phyloP scores from a whole-genome alignment of 1,140 invertebrate genomes.

The Bombus pascuorum region DNA sequence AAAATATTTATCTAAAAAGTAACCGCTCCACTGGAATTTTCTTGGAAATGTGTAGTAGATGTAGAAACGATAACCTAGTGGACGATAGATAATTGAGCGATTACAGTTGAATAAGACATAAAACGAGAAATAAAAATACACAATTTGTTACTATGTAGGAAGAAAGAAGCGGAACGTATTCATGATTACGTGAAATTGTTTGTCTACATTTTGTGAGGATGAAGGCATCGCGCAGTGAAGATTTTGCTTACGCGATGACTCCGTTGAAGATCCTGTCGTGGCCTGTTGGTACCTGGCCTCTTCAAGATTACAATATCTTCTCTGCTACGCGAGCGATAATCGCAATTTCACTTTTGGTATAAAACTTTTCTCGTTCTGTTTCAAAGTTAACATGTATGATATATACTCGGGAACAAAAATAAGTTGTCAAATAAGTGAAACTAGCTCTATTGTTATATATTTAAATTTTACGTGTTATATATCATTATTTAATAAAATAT shows the following conservation, averaged over 20 bases:
- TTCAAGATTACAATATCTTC: conserved; percentile 27
- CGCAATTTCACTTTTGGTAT: not conserved
- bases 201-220: not conserved
- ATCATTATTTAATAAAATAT: too few relatives aligned
- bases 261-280: conserved; percentile 37
- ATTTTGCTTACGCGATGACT: conserved; percentile 43
- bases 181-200: not conserved
- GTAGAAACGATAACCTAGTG: not conserved
- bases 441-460: too few relatives aligned
- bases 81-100: not conserved
- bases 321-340: conserved; percentile 16
- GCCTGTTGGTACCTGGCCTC: conserved; percentile 55
- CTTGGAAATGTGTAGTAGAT: not conserved
- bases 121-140: not conserved
- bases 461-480: too few relatives aligned
- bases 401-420: not conserved
- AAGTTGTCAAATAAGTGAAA: too few relatives aligned
- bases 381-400: not conserved
- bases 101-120: conserved; percentile 24
- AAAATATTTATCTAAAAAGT: not conserved
- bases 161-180: not conserved
- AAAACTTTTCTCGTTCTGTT: not conserved
- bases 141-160: not conserved
- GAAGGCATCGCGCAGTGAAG: conserved; percentile 6
- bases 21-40: not conserved